Percentiles rank a stretch among this genome's conserved stretches.
Evolutionary conservation across 2,888 invertebrate species (phyloP).

Genomic region (Magallana nippona): DNA sequence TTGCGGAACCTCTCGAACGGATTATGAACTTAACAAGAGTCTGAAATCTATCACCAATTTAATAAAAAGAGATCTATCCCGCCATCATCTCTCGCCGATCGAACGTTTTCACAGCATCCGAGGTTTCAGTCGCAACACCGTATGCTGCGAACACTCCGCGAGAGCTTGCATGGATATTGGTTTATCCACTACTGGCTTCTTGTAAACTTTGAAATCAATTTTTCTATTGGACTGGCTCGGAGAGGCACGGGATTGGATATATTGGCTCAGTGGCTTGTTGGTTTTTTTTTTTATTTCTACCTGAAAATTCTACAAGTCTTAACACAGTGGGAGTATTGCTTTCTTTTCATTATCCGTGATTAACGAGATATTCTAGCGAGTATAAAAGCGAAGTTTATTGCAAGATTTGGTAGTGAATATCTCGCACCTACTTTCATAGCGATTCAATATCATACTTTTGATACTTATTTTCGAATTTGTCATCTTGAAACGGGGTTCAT

Average conservation of each 20-base stretch:
- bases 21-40: too few relatives aligned
- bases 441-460: background rate
- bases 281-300: background rate
- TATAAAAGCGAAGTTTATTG: background rate
- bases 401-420: background rate
- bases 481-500: too few relatives aligned
- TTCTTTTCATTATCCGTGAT: background rate
- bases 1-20: too few relatives aligned
- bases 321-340: background rate
- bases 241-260: background rate
- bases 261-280: background rate
- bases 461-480: too few relatives aligned
- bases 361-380: too few relatives aligned
- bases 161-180: too few relatives aligned
- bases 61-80: too few relatives aligned
- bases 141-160: too few relatives aligned
- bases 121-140: too few relatives aligned
- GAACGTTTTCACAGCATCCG: too few relatives aligned
- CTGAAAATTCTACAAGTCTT: background rate
- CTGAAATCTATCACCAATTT: too few relatives aligned
- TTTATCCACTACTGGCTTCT: background rate
- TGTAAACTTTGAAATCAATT: slow-evolving; percentile 22
- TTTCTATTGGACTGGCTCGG: background rate
- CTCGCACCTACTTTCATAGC: background rate
- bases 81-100: too few relatives aligned